A percentile compares a stretch with the other conserved stretches of the same genome.
phyloP scores from a whole-genome alignment of 2,797 vertebrate genomes.

The Gallinago solitaria region DNA sequence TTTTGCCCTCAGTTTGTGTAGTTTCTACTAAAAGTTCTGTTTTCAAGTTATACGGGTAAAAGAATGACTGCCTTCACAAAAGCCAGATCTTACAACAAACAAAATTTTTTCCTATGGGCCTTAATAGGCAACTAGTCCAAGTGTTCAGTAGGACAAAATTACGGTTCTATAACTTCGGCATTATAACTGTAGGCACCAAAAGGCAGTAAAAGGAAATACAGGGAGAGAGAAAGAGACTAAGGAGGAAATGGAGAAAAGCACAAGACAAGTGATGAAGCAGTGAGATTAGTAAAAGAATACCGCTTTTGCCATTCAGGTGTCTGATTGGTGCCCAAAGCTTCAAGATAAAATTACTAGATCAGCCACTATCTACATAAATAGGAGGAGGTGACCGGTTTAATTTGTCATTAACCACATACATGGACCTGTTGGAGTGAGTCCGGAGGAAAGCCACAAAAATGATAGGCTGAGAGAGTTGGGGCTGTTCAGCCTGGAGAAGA shows the following conservation, averaged over 20 bases:
- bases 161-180: not conserved
- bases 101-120: not conserved
- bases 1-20: not conserved
- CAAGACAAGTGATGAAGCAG: not conserved
- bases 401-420: not conserved
- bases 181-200: not conserved
- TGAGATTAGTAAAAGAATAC: not conserved
- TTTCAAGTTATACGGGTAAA: not conserved
- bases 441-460: not conserved
- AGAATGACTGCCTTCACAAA: not conserved
- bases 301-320: not conserved
- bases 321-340: not conserved
- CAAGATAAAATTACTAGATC: not conserved
- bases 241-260: not conserved
- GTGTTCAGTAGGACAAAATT: not conserved
- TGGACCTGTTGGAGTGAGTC: not conserved
- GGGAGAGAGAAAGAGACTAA: not conserved
- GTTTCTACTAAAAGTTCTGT: not conserved
- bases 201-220: not conserved
- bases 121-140: not conserved
- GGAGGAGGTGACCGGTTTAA: not conserved
- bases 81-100: not conserved
- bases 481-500: too few relatives aligned
- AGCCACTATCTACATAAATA: not conserved
- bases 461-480: too few relatives aligned